phyloP scores from a whole-genome alignment of 2,797 vertebrate genomes.

The Propithecus perrieri region DNA sequence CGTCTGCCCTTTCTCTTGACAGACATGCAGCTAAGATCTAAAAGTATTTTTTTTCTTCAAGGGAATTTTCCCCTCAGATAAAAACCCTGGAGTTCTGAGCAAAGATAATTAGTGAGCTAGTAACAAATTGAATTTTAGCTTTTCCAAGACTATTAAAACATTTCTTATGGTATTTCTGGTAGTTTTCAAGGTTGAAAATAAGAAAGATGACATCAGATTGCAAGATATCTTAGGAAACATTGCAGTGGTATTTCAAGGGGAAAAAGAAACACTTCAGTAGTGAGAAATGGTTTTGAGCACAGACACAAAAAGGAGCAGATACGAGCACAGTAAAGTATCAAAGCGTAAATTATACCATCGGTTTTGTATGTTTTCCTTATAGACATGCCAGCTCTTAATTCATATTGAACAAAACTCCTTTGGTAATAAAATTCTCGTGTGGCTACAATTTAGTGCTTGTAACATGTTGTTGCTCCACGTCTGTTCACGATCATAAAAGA shows the following conservation, averaged over 20 bases:
- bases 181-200: constrained; percentile 38
- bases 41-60: not conserved
- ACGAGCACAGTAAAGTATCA: not conserved
- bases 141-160: not conserved
- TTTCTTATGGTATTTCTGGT: constrained; percentile 63
- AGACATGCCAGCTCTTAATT: constrained; percentile 20
- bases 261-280: not conserved
- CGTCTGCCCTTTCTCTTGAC: constrained; percentile 37
- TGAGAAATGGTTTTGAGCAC: not conserved
- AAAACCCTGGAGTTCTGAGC: constrained; percentile 36
- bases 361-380: constrained; percentile 40
- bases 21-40: constrained; percentile 16
- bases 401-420: not conserved
- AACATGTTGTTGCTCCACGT: not conserved
- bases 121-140: constrained; percentile 57
- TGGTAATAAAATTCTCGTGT: constrained; percentile 39
- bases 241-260: constrained; percentile 11
- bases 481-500: constrained; percentile 65
- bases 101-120: constrained; percentile 50
- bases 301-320: not conserved
- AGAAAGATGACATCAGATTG: constrained; percentile 39
- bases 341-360: not conserved
- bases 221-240: not conserved
- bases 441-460: constrained; percentile 2
- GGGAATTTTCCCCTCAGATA: not conserved